phyloP scores from a whole-genome alignment of 1,140 invertebrate species.

The Sycophila sp. region DNA sequence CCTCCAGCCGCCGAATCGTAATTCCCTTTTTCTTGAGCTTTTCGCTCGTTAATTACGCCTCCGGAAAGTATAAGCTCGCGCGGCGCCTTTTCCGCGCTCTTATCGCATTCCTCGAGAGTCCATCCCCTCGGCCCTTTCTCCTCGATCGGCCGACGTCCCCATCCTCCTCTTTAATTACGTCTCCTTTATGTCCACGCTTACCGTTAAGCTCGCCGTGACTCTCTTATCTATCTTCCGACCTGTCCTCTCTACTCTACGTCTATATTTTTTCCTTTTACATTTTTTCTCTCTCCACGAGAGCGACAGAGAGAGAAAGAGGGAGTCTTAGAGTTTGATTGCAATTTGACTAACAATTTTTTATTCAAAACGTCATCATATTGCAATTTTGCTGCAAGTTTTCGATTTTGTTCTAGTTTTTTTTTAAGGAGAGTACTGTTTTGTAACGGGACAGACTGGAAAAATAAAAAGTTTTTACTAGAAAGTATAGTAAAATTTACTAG shows the following conservation, averaged over 20 bases:
- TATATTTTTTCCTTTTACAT: background rate
- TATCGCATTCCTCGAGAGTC: conserved; percentile 8
- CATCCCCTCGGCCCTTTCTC: background rate
- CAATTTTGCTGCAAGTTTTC: no score
- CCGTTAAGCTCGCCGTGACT: conserved; percentile 24
- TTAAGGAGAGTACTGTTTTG: no score
- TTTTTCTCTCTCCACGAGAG: background rate
- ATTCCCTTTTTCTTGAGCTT: background rate
- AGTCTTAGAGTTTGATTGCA: no score
- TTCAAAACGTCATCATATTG: no score
- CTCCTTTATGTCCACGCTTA: conserved; percentile 31
- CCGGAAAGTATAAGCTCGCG: background rate
- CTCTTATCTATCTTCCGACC: conserved; percentile 24
- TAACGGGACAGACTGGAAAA: no score
- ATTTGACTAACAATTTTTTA: no score
- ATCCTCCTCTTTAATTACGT: conserved; percentile 34
- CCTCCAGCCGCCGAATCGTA: background rate
- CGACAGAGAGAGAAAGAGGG: no score
- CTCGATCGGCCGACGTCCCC: background rate
- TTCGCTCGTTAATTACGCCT: background rate
- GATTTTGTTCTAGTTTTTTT: no score
- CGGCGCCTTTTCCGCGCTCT: background rate
- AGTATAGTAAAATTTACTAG: no score
- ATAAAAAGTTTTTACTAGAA: no score
- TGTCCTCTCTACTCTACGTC: background rate